Evolutionary conservation across 2,797 vertebrate genomes (phyloP).

Genomic region (Glyptemys insculpta): DNA sequence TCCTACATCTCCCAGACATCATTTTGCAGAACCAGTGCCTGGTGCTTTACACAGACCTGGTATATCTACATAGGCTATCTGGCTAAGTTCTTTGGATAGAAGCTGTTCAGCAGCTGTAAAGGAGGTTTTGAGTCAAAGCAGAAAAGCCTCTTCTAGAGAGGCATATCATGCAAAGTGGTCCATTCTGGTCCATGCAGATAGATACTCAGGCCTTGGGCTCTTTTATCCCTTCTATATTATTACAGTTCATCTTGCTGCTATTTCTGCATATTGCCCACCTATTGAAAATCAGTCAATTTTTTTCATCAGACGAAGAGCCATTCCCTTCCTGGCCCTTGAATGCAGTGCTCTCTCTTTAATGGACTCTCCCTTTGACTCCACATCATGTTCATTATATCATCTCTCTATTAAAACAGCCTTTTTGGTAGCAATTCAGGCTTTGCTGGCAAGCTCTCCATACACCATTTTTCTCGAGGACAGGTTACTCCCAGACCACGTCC

Average conservation of each 20-base stretch:
- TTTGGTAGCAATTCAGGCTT: no score
- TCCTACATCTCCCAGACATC: not conserved
- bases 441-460: no score
- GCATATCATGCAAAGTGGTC: no score
- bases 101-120: not conserved
- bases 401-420: no score
- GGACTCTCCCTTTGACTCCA: no score
- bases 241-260: not conserved
- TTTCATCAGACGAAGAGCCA: not conserved
- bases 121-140: not conserved
- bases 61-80: not conserved
- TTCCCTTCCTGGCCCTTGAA: no score
- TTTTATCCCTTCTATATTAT: not conserved
- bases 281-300: not conserved
- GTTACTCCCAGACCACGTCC: no score
- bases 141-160: no score
- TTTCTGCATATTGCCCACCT: not conserved
- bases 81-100: not conserved
- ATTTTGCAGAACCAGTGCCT: not conserved
- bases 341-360: no score
- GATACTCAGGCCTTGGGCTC: rapidly evolving
- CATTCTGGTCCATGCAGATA: not conserved
- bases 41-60: not conserved
- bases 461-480: no score
- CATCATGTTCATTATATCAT: no score